A percentile compares a stretch with the other conserved stretches of the same genome.
These are phyloP conservation scores for Spongilla lacustris DNA, from an alignment of 37 sponge, comb jelly and placozoan species.

Conservation along the genomic window DNA sequence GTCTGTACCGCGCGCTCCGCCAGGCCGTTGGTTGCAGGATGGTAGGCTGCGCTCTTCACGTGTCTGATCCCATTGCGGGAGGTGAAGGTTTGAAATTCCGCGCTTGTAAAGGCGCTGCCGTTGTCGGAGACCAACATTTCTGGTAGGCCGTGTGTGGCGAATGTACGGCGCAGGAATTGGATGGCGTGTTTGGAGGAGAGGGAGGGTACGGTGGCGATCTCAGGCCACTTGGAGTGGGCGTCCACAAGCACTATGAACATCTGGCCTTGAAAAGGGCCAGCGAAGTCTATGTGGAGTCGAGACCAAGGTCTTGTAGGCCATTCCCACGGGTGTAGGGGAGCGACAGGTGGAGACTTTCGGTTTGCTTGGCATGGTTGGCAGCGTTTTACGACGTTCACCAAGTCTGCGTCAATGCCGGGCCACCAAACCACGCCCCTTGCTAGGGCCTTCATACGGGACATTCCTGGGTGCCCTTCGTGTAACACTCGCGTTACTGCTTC, in stretches of 20 bases:
- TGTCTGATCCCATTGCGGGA: conserved; percentile 24
- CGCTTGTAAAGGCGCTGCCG: conserved; percentile 7
- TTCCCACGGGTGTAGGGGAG: conserved; percentile 16
- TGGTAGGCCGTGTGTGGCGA: conserved; percentile 38
- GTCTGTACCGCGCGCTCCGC: conserved; percentile 46
- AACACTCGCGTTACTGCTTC: background rate
- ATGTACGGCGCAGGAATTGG: conserved; percentile 1
- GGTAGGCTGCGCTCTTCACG: conserved; percentile 4
- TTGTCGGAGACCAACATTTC: background rate
- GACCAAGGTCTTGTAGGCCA: conserved; percentile 18
- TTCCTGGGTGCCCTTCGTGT: conserved; percentile 14
- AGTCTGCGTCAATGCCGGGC: conserved; percentile 20
- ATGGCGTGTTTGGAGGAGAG: background rate
- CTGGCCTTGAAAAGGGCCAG: conserved; percentile 8
- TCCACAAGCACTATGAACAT: conserved; percentile 31
- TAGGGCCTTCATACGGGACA: background rate
- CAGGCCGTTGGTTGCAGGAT: background rate
- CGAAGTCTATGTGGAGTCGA: conserved; percentile 8
- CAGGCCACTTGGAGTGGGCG: conserved; percentile 31
- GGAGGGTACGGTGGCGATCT: background rate
- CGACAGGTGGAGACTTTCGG: background rate
- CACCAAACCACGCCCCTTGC: conserved; percentile 32
- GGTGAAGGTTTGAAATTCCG: conserved; percentile 17
- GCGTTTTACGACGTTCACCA: background rate
- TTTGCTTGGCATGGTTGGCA: background rate